Evolutionary conservation across 1,140 invertebrate genomes (phyloP).

Genomic region (Aphidius ervi): DNA sequence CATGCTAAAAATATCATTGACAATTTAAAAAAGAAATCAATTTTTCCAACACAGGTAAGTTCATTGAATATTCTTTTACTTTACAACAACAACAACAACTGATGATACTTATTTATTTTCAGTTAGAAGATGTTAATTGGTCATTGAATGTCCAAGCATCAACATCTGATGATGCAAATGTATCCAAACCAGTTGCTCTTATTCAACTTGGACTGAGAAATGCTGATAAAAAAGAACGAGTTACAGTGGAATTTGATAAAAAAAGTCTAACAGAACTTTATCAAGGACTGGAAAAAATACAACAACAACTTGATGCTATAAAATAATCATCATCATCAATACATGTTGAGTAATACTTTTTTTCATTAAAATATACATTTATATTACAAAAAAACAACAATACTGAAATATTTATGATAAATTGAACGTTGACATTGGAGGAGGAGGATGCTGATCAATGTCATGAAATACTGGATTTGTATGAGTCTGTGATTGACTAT

Average conservation of each 20-base stretch:
- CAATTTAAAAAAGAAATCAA: conserved; percentile 36
- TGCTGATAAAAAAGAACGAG: conserved; percentile 16
- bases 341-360: conserved; percentile 13
- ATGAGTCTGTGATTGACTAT: not conserved
- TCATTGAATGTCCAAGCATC: conserved; percentile 41
- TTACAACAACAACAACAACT: conserved; percentile 1
- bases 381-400: not conserved
- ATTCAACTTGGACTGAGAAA: conserved; percentile 39
- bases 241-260: conserved; percentile 44
- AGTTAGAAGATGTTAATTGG: conserved; percentile 43
- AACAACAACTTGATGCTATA: conserved; percentile 42
- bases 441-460: too few relatives aligned
- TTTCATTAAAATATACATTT: conserved; percentile 5
- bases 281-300: conserved; percentile 43
- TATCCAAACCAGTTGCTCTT: conserved; percentile 34
- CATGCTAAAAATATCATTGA: conserved; percentile 41
- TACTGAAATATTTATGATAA: not conserved
- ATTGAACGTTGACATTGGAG: too few relatives aligned
- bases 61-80: too few relatives aligned
- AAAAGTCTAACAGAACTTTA: conserved; percentile 37
- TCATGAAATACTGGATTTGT: too few relatives aligned
- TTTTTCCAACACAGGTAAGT: conserved; percentile 39
- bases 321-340: conserved; percentile 30
- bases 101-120: conserved; percentile 10
- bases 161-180: conserved; percentile 37